phyloP scores from a whole-genome alignment of 2,113 vertebrate species.

The Eudyptes chrysolophus region DNA sequence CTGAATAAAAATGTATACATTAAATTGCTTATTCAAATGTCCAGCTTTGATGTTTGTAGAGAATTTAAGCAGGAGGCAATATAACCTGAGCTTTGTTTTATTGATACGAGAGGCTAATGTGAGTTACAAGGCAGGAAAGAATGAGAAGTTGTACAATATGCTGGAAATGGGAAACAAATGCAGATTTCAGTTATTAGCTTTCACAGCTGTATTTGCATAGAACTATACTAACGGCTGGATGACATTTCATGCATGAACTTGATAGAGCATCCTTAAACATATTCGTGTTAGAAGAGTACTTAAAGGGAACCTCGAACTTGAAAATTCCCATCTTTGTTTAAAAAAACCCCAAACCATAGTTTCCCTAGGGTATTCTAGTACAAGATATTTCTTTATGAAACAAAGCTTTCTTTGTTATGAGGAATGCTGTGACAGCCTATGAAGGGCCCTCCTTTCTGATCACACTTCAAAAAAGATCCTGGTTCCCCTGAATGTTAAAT shows the following conservation, averaged over 20 bases:
- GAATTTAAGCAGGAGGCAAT: conserved; percentile 74
- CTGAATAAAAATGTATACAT: conserved; percentile 80
- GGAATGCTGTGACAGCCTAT: background rate
- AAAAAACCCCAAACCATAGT: background rate
- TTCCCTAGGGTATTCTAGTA: conserved; percentile 3
- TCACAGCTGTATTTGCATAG: conserved; percentile 64
- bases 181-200: conserved; percentile 65
- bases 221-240: conserved; percentile 38
- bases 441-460: conserved; percentile 23
- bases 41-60: conserved; percentile 73
- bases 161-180: conserved; percentile 56
- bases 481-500: conserved; percentile 42
- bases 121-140: conserved; percentile 12
- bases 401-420: conserved; percentile 37
- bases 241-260: conserved; percentile 49
- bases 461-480: background rate
- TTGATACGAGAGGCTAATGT: conserved; percentile 56
- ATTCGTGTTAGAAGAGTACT: conserved; percentile 44
- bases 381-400: conserved; percentile 34
- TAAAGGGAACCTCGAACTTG: background rate
- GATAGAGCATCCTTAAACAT: conserved; percentile 37
- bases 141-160: conserved; percentile 6
- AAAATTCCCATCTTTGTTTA: background rate
- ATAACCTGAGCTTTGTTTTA: conserved; percentile 76
- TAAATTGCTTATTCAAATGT: conserved; percentile 81